Conservation (phyloP, 2,888 invertebrate species). For the Crossocerus cetratus region DNA sequence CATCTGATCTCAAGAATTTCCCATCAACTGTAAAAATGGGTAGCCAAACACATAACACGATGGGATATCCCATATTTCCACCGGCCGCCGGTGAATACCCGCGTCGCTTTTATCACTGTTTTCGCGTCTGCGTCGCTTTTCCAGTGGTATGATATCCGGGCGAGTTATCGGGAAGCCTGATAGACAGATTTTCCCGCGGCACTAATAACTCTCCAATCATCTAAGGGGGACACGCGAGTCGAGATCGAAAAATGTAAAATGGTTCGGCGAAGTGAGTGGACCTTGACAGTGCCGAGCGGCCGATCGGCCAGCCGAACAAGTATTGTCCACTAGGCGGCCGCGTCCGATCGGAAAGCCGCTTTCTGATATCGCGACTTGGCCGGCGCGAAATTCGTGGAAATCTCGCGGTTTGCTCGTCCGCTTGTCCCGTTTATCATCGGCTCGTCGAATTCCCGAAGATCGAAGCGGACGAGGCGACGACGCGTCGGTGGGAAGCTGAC, state of each 20-base stretch:
- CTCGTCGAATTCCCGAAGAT: neutral
- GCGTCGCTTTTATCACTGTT: too few species aligned
- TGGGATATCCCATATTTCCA: too few species aligned
- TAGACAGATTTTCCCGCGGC: neutral
- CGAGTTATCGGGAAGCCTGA: too few species aligned
- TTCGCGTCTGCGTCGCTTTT: too few species aligned
- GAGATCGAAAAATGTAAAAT: slow-evolving; percentile 58
- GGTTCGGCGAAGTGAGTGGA: slow-evolving; percentile 62
- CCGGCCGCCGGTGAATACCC: too few species aligned
- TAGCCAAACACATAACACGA: too few species aligned
- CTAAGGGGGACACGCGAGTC: slow-evolving; percentile 49
- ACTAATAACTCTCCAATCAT: slow-evolving; percentile 45
- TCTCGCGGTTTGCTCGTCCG: too few species aligned
- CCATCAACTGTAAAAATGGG: too few species aligned
- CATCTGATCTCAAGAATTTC: too few species aligned
- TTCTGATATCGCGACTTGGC: neutral
- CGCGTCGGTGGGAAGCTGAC: neutral
- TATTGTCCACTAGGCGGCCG: slow-evolving; percentile 28
- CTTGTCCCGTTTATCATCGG: neutral
- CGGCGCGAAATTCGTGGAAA: neutral
- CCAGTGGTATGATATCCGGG: too few species aligned
- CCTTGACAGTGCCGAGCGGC: slow-evolving; percentile 60
- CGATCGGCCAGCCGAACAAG: slow-evolving; percentile 28
- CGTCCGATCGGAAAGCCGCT: neutral
- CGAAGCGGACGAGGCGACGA: neutral